phyloP scores from a whole-genome alignment of 2,113 vertebrate genomes.

The Cephalopterus ornatus region DNA sequence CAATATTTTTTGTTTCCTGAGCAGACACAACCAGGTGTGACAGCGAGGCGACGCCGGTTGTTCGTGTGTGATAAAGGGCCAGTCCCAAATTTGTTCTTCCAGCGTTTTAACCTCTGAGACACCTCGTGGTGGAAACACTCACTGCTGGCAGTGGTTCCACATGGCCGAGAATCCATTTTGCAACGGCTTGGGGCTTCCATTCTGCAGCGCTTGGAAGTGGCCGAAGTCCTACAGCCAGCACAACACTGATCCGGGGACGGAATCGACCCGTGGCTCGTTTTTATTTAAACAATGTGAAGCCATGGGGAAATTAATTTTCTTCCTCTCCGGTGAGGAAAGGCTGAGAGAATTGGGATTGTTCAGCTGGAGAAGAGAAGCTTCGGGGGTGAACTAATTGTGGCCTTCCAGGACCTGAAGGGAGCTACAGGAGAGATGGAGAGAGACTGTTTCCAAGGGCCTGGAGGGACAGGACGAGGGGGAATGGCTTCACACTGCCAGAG shows the following conservation, averaged over 20 bases:
- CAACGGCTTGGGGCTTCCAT: not conserved
- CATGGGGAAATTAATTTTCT: not conserved
- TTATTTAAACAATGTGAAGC: not conserved
- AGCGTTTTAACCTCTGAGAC: slow-evolving; percentile 68
- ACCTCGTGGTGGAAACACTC: slow-evolving; percentile 71
- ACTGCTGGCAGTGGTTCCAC: not conserved
- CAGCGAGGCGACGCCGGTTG: rapidly evolving
- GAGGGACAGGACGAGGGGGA: not conserved
- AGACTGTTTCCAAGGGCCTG: not conserved
- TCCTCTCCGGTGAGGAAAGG: not conserved
- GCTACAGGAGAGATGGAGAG: not conserved
- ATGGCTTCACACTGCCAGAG: not conserved
- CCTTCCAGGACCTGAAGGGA: not conserved
- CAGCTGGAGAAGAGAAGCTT: not conserved
- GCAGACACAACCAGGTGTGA: not conserved
- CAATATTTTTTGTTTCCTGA: not conserved
- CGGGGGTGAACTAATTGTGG: not conserved
- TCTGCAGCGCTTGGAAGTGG: not conserved
- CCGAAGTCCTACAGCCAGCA: not conserved
- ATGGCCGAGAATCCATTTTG: slow-evolving; percentile 29
- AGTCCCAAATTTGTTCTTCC: not conserved
- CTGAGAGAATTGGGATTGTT: not conserved
- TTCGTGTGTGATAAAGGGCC: not conserved
- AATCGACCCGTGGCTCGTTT: not conserved
- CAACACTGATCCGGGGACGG: rapidly evolving